These are phyloP conservation scores for Zalophus californianus DNA, from an alignment of 2,797 vertebrate genomes.

Conservation along the genomic window DNA sequence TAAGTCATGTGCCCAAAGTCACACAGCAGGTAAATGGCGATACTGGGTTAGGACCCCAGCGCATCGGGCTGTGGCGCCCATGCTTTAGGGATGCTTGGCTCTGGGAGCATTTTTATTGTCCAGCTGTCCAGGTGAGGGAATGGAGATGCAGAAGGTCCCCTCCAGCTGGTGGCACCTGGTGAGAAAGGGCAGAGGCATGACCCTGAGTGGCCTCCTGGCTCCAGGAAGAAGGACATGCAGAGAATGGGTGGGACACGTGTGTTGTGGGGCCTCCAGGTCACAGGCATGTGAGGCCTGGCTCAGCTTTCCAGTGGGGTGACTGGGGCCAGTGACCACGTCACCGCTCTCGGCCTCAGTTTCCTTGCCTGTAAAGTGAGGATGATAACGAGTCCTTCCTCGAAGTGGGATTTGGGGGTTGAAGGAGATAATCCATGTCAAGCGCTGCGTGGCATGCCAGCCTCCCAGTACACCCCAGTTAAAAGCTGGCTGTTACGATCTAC, in stretches of 20 bases:
- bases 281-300: background rate
- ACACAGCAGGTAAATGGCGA: background rate
- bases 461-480: rapidly evolving
- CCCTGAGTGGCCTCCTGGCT: background rate
- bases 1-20: background rate
- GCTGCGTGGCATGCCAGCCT: rapidly evolving
- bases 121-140: background rate
- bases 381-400: too few species aligned
- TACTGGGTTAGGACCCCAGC: background rate
- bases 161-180: rapidly evolving
- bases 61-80: rapidly evolving
- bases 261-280: rapidly evolving
- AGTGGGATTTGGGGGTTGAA: background rate
- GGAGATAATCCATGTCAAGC: rapidly evolving
- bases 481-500: background rate
- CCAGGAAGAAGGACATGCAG: background rate
- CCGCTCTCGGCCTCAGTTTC: background rate
- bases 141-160: background rate
- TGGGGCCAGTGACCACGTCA: background rate
- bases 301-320: background rate
- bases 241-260: rapidly evolving
- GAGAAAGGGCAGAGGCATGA: background rate
- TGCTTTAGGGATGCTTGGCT: background rate
- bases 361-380: background rate
- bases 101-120: background rate